These are phyloP conservation scores for Galleria mellonella DNA, from an alignment of 1,140 invertebrate genomes.

Conservation along the genomic window DNA sequence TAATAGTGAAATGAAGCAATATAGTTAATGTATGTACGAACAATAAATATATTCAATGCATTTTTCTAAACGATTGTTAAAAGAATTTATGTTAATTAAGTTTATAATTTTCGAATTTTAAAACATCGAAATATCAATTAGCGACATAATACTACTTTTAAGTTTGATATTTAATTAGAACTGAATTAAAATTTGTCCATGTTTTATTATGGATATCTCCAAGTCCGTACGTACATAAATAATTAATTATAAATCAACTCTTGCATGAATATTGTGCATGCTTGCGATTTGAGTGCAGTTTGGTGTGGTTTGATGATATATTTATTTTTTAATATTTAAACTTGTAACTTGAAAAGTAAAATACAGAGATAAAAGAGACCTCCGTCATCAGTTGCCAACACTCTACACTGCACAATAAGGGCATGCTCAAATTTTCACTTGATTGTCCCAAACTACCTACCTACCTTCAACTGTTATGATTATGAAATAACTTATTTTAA, in stretches of 20 bases:
- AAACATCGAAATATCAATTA: constrained; percentile 9
- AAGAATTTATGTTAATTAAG: too few relatives aligned
- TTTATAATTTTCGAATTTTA: neutral
- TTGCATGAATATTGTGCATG: constrained; percentile 62
- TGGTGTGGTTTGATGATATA: constrained; percentile 31
- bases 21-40: constrained; percentile 34
- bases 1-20: constrained; percentile 30
- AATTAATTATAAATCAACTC: constrained; percentile 25
- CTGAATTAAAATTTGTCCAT: constrained; percentile 33
- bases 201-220: constrained; percentile 34
- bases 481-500: constrained; percentile 31
- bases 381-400: constrained; percentile 22
- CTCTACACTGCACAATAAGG: constrained; percentile 55
- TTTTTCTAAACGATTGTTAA: too few relatives aligned
- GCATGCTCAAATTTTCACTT: constrained; percentile 57
- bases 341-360: neutral
- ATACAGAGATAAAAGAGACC: constrained; percentile 12
- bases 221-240: constrained; percentile 41
- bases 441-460: constrained; percentile 25
- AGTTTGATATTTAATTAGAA: constrained; percentile 15
- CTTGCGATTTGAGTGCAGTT: constrained; percentile 48
- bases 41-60: neutral
- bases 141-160: constrained; percentile 49
- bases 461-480: constrained; percentile 22
- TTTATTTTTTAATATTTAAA: constrained; percentile 9